phyloP scores from a whole-genome alignment of 2,888 invertebrate species.

The Eupithecia dodoneata region DNA sequence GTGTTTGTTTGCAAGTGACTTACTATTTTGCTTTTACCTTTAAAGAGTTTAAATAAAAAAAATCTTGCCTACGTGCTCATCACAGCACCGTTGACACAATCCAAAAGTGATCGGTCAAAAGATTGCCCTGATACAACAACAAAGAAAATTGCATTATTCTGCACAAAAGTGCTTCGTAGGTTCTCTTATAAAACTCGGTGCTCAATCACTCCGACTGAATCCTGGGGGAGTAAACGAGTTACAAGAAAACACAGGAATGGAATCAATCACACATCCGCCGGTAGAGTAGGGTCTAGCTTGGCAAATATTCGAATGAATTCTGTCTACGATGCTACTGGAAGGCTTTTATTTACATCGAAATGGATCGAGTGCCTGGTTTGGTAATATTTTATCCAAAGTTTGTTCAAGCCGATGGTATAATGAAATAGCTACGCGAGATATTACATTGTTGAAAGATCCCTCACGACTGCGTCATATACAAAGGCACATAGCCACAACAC shows the following conservation, averaged over 20 bases:
- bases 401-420: not conserved
- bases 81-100: conserved; percentile 10
- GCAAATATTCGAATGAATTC: conserved; percentile 33
- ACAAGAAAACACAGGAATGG: conserved; percentile 49
- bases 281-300: conserved; percentile 34
- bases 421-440: too few relatives aligned
- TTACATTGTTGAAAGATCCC: not conserved
- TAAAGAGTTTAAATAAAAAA: not conserved
- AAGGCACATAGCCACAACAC: too few relatives aligned
- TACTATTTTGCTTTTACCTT: not conserved
- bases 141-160: conserved; percentile 6
- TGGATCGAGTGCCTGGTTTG: conserved; percentile 10
- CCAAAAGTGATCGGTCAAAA: conserved; percentile 27
- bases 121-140: conserved; percentile 18
- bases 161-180: conserved; percentile 27
- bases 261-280: conserved; percentile 52
- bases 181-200: conserved; percentile 24
- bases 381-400: not conserved
- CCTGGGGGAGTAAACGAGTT: conserved; percentile 34
- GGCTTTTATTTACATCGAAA: conserved; percentile 19
- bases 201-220: conserved; percentile 34
- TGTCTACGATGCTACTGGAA: not conserved
- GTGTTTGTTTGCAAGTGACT: not conserved
- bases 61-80: not conserved
- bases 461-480: too few relatives aligned